Conservation (phyloP, 2,797 vertebrate species). For the Pogoniulus pusillus region DNA sequence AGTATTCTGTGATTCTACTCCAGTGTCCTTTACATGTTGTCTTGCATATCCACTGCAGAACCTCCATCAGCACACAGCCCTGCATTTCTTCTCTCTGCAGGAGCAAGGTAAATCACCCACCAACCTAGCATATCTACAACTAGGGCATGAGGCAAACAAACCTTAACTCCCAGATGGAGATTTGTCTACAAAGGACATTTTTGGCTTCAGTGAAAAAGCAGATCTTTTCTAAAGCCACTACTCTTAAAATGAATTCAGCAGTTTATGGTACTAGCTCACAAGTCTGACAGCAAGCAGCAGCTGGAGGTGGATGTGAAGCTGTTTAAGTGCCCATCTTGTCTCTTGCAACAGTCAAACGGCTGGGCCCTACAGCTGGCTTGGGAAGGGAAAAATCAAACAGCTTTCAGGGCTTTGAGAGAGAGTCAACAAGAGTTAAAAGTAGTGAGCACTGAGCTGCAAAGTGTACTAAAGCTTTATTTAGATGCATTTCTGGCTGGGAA, state of each 20-base stretch:
- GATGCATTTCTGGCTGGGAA: not conserved
- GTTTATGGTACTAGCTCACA: not conserved
- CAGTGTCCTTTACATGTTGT: not conserved
- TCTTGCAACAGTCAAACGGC: not conserved
- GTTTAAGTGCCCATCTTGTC: not conserved
- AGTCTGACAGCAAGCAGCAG: not conserved
- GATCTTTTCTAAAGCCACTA: not conserved
- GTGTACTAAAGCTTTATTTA: not conserved
- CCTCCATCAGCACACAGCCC: not conserved
- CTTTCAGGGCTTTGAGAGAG: not conserved
- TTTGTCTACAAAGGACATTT: not conserved
- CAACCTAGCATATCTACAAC: not conserved
- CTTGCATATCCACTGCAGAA: not conserved
- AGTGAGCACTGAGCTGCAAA: not conserved
- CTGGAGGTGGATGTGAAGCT: not conserved
- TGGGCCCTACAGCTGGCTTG: not conserved
- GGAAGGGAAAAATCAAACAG: not conserved
- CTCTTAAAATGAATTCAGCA: not conserved
- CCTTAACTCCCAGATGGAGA: not conserved
- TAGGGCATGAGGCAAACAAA: not conserved
- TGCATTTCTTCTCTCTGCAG: not conserved
- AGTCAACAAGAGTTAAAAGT: not conserved
- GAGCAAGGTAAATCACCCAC: not conserved
- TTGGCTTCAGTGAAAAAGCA: not conserved
- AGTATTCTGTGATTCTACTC: not conserved